Evolutionary conservation across 2,888 invertebrate genomes (phyloP), one percentile per base, ranked within the genome.

Genomic region (Rhingia campestris): DNA sequence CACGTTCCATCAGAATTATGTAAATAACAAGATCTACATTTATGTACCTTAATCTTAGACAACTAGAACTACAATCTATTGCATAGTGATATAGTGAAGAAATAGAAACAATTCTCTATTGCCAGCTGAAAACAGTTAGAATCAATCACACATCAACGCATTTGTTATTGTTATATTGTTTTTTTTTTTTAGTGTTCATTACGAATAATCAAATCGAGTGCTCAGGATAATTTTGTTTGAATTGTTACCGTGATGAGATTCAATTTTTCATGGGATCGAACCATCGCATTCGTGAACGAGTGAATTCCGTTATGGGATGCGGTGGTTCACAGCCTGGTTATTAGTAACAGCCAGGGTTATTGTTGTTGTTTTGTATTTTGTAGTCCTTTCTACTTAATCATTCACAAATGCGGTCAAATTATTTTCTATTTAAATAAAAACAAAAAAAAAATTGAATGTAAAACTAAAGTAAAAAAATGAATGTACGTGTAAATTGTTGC

Each of bases 21-120:
- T 82, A 69, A 74, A 82, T 82, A 82, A 67, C 61, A 79, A 73
- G 41, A 73, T 56, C 73, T 79, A 82, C 79, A 63, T 82, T 63
- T 58, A 56, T 82, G 82, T 82, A 82, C 82, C 82, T 82, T 69
- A 82, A 69, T 73, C 61, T 41, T 69, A 79, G 63, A 58, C 22
- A 49, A 54, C 82, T 77, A 77, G 37, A 76, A 56, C 6, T 64
- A 75, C 59, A 64, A 64, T 54, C 69, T 75, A 73, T 35, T 53
- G 64, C 53, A 70, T 64, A 64, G 58, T 53, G 69, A 67, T 74
- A 74, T 10, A 58, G 22, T 22, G 22, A 22, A 22, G 14, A 67
- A 37, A 41, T 6, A 53, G 22, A 33, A 51, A 76, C 14, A 22
- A 58, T 49, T 61, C 33, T 73, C 14, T 9, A 54, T 35, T 33